Conservation (phyloP, 64 coral and sea anemone genomes). For the Pocillopora damicornis region DNA sequence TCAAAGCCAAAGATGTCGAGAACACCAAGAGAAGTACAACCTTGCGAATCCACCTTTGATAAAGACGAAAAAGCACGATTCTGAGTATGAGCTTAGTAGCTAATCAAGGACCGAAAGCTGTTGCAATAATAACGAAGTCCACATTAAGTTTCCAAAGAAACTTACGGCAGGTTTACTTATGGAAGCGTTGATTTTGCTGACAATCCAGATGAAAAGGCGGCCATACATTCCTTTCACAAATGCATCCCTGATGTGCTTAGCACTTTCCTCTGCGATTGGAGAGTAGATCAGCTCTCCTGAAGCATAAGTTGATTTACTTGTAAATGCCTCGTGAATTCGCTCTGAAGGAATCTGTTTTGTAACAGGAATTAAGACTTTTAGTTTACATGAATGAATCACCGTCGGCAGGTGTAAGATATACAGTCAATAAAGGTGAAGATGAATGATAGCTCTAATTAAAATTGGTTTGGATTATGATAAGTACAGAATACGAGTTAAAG, state of each 20-base stretch:
- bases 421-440: too few relatives aligned
- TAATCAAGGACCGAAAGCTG: background rate
- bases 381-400: too few relatives aligned
- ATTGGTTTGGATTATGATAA: too few relatives aligned
- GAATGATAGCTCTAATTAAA: too few relatives aligned
- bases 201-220: constrained; percentile 85
- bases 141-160: too few relatives aligned
- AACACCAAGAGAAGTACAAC: constrained; percentile 74
- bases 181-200: constrained; percentile 71
- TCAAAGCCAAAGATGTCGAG: constrained; percentile 96
- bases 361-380: background rate
- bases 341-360: constrained; percentile 48
- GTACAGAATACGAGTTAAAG: too few relatives aligned
- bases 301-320: constrained; percentile 76
- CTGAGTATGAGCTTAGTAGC: background rate
- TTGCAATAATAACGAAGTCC: background rate
- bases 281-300: constrained; percentile 84
- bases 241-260: constrained; percentile 78
- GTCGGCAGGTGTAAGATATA: too few relatives aligned
- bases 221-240: constrained; percentile 90
- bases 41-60: constrained; percentile 39
- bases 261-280: constrained; percentile 55
- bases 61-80: background rate
- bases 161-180: constrained; percentile 71
- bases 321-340: constrained; percentile 68